Base-by-base conservation (phyloP, 1,140 invertebrate species). In the Drosophila lacertosa region DNA sequence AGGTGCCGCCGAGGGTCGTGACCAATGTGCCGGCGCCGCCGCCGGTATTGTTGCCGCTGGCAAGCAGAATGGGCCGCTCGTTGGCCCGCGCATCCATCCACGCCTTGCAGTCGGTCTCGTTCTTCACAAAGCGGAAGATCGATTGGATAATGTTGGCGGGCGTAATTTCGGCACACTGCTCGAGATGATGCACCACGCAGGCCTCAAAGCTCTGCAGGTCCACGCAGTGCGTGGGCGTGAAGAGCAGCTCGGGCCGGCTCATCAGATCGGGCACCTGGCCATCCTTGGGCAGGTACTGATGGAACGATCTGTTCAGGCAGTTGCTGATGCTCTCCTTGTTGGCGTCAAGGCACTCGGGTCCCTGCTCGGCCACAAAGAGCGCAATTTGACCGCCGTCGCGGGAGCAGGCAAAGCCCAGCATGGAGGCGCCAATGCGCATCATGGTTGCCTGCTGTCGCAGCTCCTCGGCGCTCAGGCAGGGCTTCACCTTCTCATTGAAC, bases 341-440 rank as follows among this genome's bases (percentile, higher is more conserved):
- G 1, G 92, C 91, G 54, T 93, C 70, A 37, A 96, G 91, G 78
- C 96, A 96, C 76, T 96, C 95, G 4, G 95, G 94, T 2, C 96
- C 96, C 48, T 94, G 93, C 75, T 96, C 95, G 35, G 95, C 94
- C 44, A 96, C 95, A 76, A 97, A 97, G 62, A 96, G 92, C 2
- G 96, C 96, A 77, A 97, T 95, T 70, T 95, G 93, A 89, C 97
- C 95, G 4, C 96, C 96, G 70, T 96, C 95, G 67, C 95, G 96
- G 50, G 92, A 94, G 79, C 96, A 97, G 15, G 95, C 92, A 74
- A 97, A 97, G 29, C 94, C 93, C 0, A 95, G 77, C 0, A 96
- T 75, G 6, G 94, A 93, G 4, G 94, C 92, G 0, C 94, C 93
- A 10, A 96, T 93, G 59, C 95, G 95, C 48, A 93, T 81, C 2